phyloP scores from a whole-genome alignment of 2,797 vertebrate species.

The Coilia nasus region DNA sequence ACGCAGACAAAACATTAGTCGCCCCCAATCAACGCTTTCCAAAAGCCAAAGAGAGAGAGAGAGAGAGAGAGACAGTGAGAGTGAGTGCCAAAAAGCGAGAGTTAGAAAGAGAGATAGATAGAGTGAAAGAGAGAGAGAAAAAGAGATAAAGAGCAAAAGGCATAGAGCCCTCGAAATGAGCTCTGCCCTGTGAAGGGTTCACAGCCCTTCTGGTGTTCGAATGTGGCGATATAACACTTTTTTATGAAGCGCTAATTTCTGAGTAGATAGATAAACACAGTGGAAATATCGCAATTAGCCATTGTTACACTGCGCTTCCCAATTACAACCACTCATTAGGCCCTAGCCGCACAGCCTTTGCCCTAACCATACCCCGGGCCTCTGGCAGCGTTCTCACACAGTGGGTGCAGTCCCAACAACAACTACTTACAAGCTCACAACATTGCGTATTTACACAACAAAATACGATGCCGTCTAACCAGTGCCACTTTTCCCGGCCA shows the following conservation, averaged over 20 bases:
- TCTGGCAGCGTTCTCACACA: neutral
- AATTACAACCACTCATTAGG: slow-evolving; percentile 10
- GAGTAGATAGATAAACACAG: slow-evolving; percentile 14
- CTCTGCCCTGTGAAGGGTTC: neutral
- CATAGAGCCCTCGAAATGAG: neutral
- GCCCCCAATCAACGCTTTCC: slow-evolving; percentile 23
- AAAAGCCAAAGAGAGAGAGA: slow-evolving; percentile 8
- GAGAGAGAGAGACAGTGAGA: neutral
- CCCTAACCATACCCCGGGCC: neutral
- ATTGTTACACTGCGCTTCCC: slow-evolving; percentile 18
- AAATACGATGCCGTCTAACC: neutral
- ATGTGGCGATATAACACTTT: neutral
- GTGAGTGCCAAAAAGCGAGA: neutral
- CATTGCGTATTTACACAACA: slow-evolving; percentile 10
- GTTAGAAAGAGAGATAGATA: neutral
- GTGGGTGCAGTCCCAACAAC: slow-evolving; percentile 9
- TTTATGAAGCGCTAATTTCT: slow-evolving; percentile 13
- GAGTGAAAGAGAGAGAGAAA: too few relatives aligned
- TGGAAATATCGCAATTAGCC: neutral
- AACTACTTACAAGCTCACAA: neutral
- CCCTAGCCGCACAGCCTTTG: neutral
- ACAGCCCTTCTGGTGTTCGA: neutral
- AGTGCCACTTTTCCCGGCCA: neutral
- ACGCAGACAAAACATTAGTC: slow-evolving; percentile 40
- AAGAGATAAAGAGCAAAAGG: neutral